Base-by-base conservation (phyloP, 2,113 vertebrate species). In the Macrotus californicus region DNA sequence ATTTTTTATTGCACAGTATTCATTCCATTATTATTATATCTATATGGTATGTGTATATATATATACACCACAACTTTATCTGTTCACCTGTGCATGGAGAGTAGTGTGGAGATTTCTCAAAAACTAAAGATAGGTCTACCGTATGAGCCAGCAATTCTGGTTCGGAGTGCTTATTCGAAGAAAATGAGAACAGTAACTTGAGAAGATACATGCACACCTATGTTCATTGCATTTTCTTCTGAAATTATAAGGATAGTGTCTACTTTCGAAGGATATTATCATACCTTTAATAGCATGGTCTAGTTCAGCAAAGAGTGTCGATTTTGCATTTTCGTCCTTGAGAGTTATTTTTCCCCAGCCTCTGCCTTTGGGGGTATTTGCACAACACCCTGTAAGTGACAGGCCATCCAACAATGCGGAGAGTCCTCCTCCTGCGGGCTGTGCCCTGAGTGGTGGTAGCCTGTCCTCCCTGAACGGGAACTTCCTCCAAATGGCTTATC, bases 381-480 rank as follows among this genome's bases (percentile, higher is more conserved):
- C 43, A 69, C 77, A 96, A 12, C 80, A 12, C 80, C 83, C 72
- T 92, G 41, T 34, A 87, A 95, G 76, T 41, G 69, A 89, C n/a
- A 90, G 69, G 59, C 10, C 19, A 9, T 72, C 46, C 73, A 6
- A 83, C 54, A 67, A 22, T 31, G 56, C 46, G 19, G 48, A 92
- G 83, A 52, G 54, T 6, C 79, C 94, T 93, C 91, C 91, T 94
- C 72, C 67, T 87, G 39, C 64, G 36, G 72, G n/a, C 66, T 89
- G 15, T 48, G 93, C 84, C 92, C 59, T 39, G 54, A 73, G 52
- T 46, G 15, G 46, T 76, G 87, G 92, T 96, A 59, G 96, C 70
- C 56, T 7, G 4, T 81, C 64, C 66, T 96, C 73, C 24, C 91
- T 80, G 89, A 91, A 91, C 89, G 87, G 75, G 95, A 93, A 73